phyloP scores from a whole-genome alignment of 2,888 invertebrate species.

The Rugalucina vietnamica region DNA sequence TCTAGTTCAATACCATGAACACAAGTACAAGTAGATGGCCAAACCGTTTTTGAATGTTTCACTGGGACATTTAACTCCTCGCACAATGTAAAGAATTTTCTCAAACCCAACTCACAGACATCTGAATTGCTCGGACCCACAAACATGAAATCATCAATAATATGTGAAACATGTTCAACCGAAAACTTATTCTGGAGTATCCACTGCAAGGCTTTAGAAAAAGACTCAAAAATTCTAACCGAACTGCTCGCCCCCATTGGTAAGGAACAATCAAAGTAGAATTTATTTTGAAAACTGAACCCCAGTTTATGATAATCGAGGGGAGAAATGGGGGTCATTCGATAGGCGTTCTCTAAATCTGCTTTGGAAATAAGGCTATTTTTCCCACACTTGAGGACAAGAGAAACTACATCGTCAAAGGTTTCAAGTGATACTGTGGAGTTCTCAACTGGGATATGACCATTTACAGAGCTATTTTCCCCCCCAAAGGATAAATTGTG shows the following conservation, averaged over 20 bases:
- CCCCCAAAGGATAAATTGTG: too few species aligned
- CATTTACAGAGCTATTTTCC: too few species aligned
- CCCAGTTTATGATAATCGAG: slow-evolving; percentile 33
- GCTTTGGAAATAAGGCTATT: too few species aligned
- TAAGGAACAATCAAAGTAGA: slow-evolving; percentile 33
- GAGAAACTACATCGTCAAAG: too few species aligned
- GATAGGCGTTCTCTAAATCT: slow-evolving; percentile 47
- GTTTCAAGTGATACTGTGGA: too few species aligned
- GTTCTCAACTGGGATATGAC: too few species aligned
- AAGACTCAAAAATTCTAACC: slow-evolving; percentile 33
- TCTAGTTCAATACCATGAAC: slow-evolving; percentile 40
- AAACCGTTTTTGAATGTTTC: slow-evolving; percentile 9
- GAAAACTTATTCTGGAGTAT: slow-evolving; percentile 10
- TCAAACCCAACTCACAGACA: slow-evolving; percentile 17
- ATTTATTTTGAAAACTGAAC: slow-evolving; percentile 15
- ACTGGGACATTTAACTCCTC: slow-evolving; percentile 5
- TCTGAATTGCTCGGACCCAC: slow-evolving; percentile 18
- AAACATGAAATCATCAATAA: slow-evolving; percentile 46
- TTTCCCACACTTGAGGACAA: too few species aligned
- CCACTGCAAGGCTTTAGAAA: slow-evolving; percentile 38
- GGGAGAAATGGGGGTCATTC: slow-evolving; percentile 31
- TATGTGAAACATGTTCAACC: slow-evolving; percentile 24
- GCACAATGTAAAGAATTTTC: slow-evolving; percentile 3
- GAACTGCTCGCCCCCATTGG: slow-evolving; percentile 41
- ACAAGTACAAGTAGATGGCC: background rate